Evolutionary conservation across 2,888 invertebrate genomes (phyloP), one percentile per base, ranked within the genome.

Genomic region (Hypercompe scribonia): DNA sequence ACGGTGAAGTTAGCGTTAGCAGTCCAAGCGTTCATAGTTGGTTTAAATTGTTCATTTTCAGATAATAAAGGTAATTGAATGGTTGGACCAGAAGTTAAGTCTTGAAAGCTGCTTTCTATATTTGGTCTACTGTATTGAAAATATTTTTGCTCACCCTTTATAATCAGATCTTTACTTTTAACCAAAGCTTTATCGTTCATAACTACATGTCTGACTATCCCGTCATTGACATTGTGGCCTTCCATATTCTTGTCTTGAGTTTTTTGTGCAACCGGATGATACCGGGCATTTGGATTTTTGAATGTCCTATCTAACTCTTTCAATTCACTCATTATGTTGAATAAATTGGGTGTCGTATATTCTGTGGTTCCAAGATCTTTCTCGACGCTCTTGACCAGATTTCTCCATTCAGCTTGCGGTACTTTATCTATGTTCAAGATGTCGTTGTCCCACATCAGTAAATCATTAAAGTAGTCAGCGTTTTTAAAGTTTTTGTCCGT

Each of bases 371-470:
- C 69, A 2, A 64, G 0, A 2, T 79, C 70, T 24, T 75, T 31
- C 2, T 84, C 70, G 15, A 85, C 63, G 31, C 68, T 72, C 4
- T 83, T 83, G 1, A 87, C 61, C 31, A 87, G 79, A 4, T 83
- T 80, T 21, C 74, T 74, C 87, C 88, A 89, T 13, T 72, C 15
- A 0, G 85, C 68, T 33, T 69, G 81, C 0, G 85, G 74, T 1
- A 86, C 75, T 65, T 63, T 81, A 13, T 90, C 87, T 5, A 83
- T 67, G 31, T 88, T 83, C 15, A 91, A 70, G 65, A 91, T 84
- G 79, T 92, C 91, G 36, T 85, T 83, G 77, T 92, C 85, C 91
- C 91, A 91, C 76, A 87, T 83, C 4, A 90, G 66, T 0, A 91
- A 75, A 72, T 92, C 91, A 50, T 86, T 86, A 31, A 91, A 90